Evolutionary conservation across 2,888 invertebrate species (phyloP), one percentile per base, ranked within the genome.

Genomic region (Liopterus haemorrhoidalis): DNA sequence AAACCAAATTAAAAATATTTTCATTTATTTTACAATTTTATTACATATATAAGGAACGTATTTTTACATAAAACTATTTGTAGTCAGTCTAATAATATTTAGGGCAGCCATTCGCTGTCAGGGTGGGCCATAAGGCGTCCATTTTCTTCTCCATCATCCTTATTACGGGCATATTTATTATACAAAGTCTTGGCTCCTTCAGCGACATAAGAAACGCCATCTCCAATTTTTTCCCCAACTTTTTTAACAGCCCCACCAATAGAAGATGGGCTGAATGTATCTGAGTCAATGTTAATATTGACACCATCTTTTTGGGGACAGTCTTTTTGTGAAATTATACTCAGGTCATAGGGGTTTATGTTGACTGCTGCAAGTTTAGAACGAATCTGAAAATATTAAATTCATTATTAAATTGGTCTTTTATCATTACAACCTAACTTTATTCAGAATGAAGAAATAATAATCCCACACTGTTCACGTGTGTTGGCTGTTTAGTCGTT

Each of bases 341-440:
- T 84, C 51, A 89, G 66, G 57, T 84, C 83, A 65, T 73, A 85
- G 0, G 86, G 85, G 64, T 85, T 81, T n/a, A 88, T 78, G 32
- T 82, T 81, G 59, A 70, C 80, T 1, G 70, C 68, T 0, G 75
- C 65, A 48, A 88, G 62, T 55, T 75, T 76, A 11, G 72, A 68
- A 16, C 85, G 81, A 60, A 86, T 65, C 77, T 82, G 64, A 20
- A 60, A 61, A 40, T 46, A 31, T 41, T 18, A n/a, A n/a, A n/a
- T n/a, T n/a, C n/a, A n/a, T n/a, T n/a, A n/a, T n/a, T n/a, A n/a
- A n/a, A n/a, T n/a, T n/a, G n/a, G n/a, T n/a, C n/a, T n/a, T n/a
- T n/a, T n/a, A n/a, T n/a, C n/a, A n/a, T n/a, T n/a, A n/a, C n/a
- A n/a, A n/a, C n/a, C n/a, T n/a, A n/a, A n/a, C n/a, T n/a, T n/a